Evolutionary conservation across 2,797 vertebrate genomes (phyloP).

Genomic region (Hydrocynus forskahlii): DNA sequence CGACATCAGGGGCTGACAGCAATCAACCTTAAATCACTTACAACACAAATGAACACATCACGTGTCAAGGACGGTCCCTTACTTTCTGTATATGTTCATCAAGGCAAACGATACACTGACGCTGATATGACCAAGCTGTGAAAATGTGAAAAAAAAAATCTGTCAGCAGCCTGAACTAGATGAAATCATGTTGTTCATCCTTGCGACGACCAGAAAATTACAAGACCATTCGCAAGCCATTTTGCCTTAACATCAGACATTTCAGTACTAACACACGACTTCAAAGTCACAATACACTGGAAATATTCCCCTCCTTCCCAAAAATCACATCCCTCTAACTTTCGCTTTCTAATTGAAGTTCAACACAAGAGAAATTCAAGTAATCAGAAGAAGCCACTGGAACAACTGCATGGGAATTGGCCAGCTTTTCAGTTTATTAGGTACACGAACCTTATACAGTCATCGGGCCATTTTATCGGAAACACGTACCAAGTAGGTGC

Average conservation of each 20-base stretch:
- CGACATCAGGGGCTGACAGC: background rate
- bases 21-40: constrained; percentile 17
- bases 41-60: constrained; percentile 2
- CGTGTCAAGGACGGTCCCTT: constrained; percentile 13
- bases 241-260: background rate
- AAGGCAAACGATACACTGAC: background rate
- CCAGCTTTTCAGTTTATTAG: background rate
- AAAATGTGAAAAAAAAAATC: background rate
- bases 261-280: background rate
- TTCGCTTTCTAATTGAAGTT: background rate
- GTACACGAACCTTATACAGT: background rate
- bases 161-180: background rate
- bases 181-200: background rate
- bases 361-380: constrained; percentile 18
- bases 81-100: background rate
- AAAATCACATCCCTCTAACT: background rate
- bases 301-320: background rate
- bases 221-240: background rate
- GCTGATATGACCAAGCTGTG: background rate
- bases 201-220: background rate
- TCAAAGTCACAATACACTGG: background rate
- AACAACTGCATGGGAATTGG: background rate
- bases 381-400: constrained; percentile 12
- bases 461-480: background rate
- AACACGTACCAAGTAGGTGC: background rate